Base-by-base conservation (phyloP, 2,888 invertebrate genomes). In the Zeuzera pyrina region DNA sequence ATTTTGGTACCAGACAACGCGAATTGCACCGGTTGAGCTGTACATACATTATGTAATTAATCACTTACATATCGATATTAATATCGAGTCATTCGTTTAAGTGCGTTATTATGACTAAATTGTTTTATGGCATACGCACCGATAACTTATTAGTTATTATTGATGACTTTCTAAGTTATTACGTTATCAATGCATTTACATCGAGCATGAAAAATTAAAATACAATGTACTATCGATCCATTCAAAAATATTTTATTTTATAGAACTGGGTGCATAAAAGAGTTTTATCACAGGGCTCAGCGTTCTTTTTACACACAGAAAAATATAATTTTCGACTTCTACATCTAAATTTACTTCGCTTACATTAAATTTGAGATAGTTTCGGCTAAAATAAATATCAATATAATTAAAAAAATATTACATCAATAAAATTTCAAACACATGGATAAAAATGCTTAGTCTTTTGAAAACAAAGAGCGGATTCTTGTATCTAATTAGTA, bases 1-100 rank as follows among this genome's bases (percentile, higher is more conserved):
- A 59, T 71, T 74, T 76, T 79, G 79, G 78, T 81, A 78, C 66
- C 63, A 29, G 15, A 14, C 58, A 65, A 62, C 61, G 55, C 52
- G 48, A 55, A 57, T 50, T 51, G 62, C 58, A 58, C 59, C 54
- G 41, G 47, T 52, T 45, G 52, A 53, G 50, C 43, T 49, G 49
- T 45, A 54, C 41, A 51, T 48, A 46, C 41, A 40, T 46, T 43
- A 39, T 31, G 28, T 29, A 15, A 34, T 32, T 28, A 41, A n/a
- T n/a, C n/a, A n/a, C n/a, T n/a, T n/a, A n/a, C n/a, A n/a, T n/a
- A n/a, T n/a, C n/a, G n/a, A n/a, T n/a, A n/a, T n/a, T n/a, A 19
- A 7, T 35, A 15, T 44, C 45, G 40, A 47, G 43, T 47, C 46
- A 57, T 51, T 55, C 56, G 51, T 49, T 45, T 1, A 7, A 19